phyloP scores from a whole-genome alignment of 2,113 vertebrate species.

The Pseudopodoces humilis region DNA sequence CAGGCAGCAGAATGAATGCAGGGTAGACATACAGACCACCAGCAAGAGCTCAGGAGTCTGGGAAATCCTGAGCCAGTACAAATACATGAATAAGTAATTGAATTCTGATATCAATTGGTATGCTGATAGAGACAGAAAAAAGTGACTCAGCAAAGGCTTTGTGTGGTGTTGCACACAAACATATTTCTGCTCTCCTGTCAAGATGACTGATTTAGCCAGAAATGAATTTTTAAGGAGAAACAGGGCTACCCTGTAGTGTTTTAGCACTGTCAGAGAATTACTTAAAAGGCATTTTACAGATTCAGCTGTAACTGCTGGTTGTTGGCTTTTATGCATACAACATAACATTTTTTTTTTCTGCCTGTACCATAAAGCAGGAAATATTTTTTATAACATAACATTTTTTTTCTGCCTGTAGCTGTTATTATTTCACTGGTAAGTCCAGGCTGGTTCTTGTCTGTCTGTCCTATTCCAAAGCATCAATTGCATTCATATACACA shows the following conservation, averaged over 20 bases:
- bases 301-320: background rate
- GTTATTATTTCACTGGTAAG: background rate
- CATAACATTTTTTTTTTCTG: background rate
- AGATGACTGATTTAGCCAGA: background rate
- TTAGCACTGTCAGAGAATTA: background rate
- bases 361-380: background rate
- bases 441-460: background rate
- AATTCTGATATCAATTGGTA: background rate
- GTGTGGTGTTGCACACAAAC: background rate
- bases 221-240: background rate
- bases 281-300: background rate
- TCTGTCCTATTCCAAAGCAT: background rate
- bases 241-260: background rate
- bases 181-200: background rate
- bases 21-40: background rate
- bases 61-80: constrained; percentile 11
- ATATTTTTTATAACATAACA: background rate
- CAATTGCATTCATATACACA: background rate
- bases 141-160: constrained; percentile 25
- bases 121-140: background rate
- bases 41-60: background rate
- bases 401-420: background rate
- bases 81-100: background rate
- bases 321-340: background rate
- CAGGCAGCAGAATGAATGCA: background rate